A percentile compares a stretch with the other conserved stretches of the same genome.
These are phyloP conservation scores for Onychomys arenicola DNA, from an alignment of 2,797 vertebrate genomes.

Conservation along the genomic window DNA sequence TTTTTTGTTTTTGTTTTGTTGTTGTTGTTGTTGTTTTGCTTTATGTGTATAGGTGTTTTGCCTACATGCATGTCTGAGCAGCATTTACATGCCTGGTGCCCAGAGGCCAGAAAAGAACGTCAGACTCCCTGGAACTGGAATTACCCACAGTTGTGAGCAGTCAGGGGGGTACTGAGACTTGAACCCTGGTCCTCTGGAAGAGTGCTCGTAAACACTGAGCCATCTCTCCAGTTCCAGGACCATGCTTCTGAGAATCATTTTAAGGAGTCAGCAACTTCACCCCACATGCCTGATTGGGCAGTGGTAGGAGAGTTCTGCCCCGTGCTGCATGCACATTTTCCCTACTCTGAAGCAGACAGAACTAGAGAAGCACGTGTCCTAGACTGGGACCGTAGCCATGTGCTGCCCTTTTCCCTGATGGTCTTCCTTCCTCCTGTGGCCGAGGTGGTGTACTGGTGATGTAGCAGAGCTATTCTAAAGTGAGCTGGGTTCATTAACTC, in stretches of 20 bases:
- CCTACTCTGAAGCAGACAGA: not conserved
- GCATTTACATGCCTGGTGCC: not conserved
- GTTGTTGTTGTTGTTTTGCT: too few species aligned
- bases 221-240: not conserved
- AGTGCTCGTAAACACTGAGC: not conserved
- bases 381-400: not conserved
- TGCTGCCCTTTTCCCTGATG: not conserved
- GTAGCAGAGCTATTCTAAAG: not conserved
- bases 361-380: not conserved
- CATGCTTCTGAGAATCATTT: not conserved
- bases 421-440: not conserved
- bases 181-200: not conserved
- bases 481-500: not conserved
- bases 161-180: not conserved
- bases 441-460: not conserved
- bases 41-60: not conserved
- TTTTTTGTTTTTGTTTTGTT: too few species aligned
- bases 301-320: not conserved
- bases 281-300: not conserved
- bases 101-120: not conserved
- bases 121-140: too few species aligned
- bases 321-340: not conserved
- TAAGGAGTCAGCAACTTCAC: not conserved
- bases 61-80: not conserved
- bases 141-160: not conserved